Evolutionary conservation across 2,113 vertebrate genomes (phyloP).

Genomic region (Cinclus cinclus): DNA sequence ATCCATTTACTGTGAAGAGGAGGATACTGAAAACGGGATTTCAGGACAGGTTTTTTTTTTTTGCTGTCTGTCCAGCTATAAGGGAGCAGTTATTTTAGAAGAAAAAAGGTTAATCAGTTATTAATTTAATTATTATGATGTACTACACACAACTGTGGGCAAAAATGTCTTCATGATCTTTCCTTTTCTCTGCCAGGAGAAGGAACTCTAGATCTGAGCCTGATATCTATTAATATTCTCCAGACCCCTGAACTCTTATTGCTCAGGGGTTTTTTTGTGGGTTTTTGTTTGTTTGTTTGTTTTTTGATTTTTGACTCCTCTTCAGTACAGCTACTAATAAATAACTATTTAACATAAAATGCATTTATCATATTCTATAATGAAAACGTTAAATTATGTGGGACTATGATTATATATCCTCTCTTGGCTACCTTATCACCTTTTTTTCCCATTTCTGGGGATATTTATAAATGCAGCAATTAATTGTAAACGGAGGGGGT

Average conservation of each 20-base stretch:
- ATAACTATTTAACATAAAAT: background rate
- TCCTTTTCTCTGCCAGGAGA: background rate
- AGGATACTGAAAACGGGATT: background rate
- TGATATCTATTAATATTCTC: background rate
- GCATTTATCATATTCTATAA: background rate
- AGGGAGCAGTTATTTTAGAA: background rate
- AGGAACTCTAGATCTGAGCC: background rate
- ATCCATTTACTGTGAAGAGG: background rate
- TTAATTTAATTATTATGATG: background rate
- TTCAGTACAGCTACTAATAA: background rate
- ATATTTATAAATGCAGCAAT: background rate
- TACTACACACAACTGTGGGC: background rate
- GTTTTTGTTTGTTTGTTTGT: too few species aligned
- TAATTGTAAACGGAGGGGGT: background rate
- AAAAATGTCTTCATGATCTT: background rate
- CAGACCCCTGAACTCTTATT: background rate
- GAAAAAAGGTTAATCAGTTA: background rate
- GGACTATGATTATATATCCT: background rate
- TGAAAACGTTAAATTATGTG: background rate
- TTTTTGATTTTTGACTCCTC: background rate
- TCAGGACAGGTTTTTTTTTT: background rate
- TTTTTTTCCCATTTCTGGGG: background rate
- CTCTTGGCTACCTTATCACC: fast-evolving
- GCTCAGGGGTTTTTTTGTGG: background rate
- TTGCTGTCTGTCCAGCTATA: background rate